These are phyloP conservation scores for Tetheella fluctuosa DNA, from an alignment of 2,888 invertebrate species.

Conservation along the genomic window DNA sequence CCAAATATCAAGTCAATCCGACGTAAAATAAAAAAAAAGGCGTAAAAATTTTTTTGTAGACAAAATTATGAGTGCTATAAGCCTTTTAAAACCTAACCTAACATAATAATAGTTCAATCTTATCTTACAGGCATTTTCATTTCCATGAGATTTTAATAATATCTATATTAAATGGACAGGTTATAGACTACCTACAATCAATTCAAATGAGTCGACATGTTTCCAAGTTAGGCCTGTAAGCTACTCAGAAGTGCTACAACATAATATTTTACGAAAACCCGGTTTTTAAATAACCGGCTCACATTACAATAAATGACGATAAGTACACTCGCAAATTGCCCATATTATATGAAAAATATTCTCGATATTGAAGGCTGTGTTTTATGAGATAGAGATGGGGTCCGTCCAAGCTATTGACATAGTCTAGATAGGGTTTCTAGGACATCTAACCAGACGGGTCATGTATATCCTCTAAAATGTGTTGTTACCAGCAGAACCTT, in stretches of 20 bases:
- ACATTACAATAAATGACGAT: not conserved
- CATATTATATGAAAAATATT: not conserved
- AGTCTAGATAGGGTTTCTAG: not conserved
- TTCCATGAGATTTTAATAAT: too few relatives aligned
- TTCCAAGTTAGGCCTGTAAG: not conserved
- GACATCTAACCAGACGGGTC: not conserved
- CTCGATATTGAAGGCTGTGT: not conserved
- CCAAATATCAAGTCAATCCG: too few relatives aligned
- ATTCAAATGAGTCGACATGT: not conserved
- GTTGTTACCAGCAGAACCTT: not conserved
- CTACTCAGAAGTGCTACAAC: not conserved
- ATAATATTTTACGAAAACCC: slow-evolving; percentile 1
- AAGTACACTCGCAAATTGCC: not conserved
- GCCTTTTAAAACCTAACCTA: too few relatives aligned
- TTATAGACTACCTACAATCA: too few relatives aligned
- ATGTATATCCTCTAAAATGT: not conserved
- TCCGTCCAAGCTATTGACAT: too few relatives aligned
- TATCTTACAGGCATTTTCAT: too few relatives aligned
- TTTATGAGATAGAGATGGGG: not conserved
- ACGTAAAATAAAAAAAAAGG: too few relatives aligned
- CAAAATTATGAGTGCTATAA: too few relatives aligned
- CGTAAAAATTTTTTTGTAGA: too few relatives aligned
- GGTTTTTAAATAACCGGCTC: not conserved
- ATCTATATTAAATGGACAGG: too few relatives aligned
- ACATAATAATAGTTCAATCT: too few relatives aligned